A percentile compares a stretch with the other conserved stretches of the same genome.
Evolutionary conservation across 2,888 invertebrate species (phyloP).

Genomic region (Lamproptera curius): DNA sequence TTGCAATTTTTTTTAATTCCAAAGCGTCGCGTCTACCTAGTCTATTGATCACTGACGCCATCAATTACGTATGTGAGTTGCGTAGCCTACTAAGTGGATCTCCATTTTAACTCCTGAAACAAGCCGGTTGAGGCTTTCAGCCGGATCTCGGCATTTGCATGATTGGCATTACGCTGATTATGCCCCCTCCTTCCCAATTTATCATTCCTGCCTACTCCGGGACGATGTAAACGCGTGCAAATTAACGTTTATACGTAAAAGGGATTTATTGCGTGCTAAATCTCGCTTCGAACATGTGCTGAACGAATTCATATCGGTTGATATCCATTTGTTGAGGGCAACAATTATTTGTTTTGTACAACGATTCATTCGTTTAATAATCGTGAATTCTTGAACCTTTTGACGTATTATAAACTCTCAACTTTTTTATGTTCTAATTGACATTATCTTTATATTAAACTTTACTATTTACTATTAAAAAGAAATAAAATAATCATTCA

Average conservation of each 20-base stretch:
- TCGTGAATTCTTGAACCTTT: no score
- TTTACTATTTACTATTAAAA: no score
- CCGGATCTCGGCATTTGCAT: constrained; percentile 77
- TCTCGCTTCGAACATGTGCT: constrained; percentile 10
- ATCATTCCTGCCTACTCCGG: constrained; percentile 39
- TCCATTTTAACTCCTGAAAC: constrained; percentile 79
- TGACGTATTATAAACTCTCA: no score
- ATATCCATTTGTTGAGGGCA: no score
- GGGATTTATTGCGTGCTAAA: constrained; percentile 22
- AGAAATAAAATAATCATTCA: no score
- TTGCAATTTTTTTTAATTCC: no score
- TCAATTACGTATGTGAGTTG: constrained; percentile 75
- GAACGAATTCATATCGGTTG: no score
- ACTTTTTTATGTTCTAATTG: no score
- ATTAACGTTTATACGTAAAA: constrained; percentile 54
- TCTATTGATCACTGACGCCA: constrained; percentile 46
- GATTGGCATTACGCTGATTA: constrained; percentile 78
- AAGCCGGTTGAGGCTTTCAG: constrained; percentile 76
- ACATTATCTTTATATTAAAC: no score
- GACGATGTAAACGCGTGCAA: constrained; percentile 65
- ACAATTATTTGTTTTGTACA: no score
- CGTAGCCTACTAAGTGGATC: constrained; percentile 75
- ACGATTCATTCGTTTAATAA: no score
- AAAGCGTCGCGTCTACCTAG: no score
- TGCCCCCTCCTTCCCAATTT: constrained; percentile 32